Conservation (phyloP, 2,797 vertebrate genomes). For the Anniella stebbinsi region DNA sequence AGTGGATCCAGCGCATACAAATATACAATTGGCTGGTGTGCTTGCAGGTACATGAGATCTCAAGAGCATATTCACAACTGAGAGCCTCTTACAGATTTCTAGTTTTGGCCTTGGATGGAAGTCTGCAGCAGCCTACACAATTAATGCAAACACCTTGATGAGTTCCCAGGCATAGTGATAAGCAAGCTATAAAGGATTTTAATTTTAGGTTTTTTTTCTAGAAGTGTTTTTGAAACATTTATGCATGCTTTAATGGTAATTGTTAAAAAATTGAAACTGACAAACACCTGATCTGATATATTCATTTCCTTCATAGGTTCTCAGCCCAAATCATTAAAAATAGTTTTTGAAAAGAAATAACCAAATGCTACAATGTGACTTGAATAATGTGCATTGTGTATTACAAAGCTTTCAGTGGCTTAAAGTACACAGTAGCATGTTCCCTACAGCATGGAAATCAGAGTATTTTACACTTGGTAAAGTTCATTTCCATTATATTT, state of each 20-base stretch:
- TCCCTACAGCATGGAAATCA: background rate
- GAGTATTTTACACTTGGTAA: background rate
- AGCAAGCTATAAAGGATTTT: background rate
- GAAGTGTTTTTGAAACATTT: background rate
- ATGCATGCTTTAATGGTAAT: background rate
- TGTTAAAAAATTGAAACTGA: background rate
- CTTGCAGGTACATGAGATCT: background rate
- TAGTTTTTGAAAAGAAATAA: background rate
- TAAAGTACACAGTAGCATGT: background rate
- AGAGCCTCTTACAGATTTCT: background rate
- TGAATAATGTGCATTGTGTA: background rate
- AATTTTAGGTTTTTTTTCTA: background rate
- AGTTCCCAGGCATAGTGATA: background rate
- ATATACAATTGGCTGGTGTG: background rate
- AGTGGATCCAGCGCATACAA: background rate
- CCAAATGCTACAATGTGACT: background rate
- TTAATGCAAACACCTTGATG: background rate
- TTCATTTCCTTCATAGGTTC: conserved; percentile 1
- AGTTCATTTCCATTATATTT: background rate
- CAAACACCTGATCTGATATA: background rate
- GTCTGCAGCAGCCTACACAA: background rate
- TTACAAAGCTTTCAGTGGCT: rapidly evolving
- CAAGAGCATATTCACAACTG: background rate
- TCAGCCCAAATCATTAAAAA: conserved; percentile 6
- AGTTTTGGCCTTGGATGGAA: background rate